Percentiles rank a stretch among this genome's conserved stretches.
phyloP scores from a whole-genome alignment of 2,113 vertebrate genomes.

The Cathartes aura region DNA sequence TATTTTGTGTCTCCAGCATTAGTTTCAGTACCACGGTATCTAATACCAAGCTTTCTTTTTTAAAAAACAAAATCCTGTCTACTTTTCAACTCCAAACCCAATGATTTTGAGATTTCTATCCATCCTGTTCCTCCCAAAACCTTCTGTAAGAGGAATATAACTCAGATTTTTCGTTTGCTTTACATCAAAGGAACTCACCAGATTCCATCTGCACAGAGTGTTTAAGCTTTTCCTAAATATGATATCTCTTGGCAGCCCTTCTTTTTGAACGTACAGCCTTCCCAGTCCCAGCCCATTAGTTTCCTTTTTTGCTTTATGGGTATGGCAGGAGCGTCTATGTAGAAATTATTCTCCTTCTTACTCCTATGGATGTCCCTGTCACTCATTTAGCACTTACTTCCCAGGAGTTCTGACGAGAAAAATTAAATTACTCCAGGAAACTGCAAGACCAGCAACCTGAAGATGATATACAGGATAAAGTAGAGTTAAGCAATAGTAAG shows the following conservation, averaged over 20 bases:
- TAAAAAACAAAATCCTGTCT: background rate
- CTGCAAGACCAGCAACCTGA: background rate
- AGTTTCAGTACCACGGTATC: background rate
- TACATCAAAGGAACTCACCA: background rate
- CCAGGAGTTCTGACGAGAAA: background rate
- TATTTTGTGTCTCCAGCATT: background rate
- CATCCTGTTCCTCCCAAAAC: background rate
- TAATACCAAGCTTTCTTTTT: background rate
- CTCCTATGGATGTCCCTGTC: slow-evolving; percentile 25
- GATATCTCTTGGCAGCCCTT: slow-evolving; percentile 28
- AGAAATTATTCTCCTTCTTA: background rate
- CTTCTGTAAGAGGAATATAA: background rate
- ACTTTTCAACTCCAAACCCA: background rate
- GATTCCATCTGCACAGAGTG: background rate
- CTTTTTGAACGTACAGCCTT: background rate
- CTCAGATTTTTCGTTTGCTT: background rate
- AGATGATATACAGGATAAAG: background rate
- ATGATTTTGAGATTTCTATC: background rate
- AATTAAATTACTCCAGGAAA: background rate
- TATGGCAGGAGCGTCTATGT: background rate
- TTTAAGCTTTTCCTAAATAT: background rate
- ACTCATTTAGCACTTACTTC: background rate
- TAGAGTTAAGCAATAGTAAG: background rate
- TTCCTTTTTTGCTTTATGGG: slow-evolving; percentile 11
- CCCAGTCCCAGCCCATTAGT: background rate